Evolutionary conservation across 2,888 invertebrate genomes (phyloP).

Genomic region (Leucoma salicis): DNA sequence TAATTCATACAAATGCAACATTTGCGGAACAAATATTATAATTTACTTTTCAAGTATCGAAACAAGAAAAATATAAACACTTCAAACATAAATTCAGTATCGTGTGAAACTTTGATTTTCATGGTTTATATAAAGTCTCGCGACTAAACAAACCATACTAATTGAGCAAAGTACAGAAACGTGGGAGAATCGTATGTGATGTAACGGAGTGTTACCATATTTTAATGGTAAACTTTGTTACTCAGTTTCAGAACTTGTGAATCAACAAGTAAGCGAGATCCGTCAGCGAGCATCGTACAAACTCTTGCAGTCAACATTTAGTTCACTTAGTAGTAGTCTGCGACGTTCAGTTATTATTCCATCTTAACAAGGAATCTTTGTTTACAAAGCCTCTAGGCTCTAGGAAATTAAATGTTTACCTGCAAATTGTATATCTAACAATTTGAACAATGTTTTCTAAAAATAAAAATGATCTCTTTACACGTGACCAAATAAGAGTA

Average conservation of each 20-base stretch:
- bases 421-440: constrained; percentile 7
- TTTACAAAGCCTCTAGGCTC: constrained; percentile 3
- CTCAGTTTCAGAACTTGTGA: constrained; percentile 32
- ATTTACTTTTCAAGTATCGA: too few relatives aligned
- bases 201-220: constrained; percentile 31
- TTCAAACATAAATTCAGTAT: constrained; percentile 11
- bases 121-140: constrained; percentile 14
- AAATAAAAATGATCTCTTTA: constrained; percentile 6
- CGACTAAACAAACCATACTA: constrained; percentile 20
- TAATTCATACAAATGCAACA: too few relatives aligned
- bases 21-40: too few relatives aligned
- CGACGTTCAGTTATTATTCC: constrained; percentile 16
- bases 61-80: constrained; percentile 8
- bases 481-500: constrained; percentile 12
- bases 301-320: constrained; percentile 21
- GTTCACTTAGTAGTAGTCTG: constrained; percentile 12
- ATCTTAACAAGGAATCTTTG: constrained; percentile 14
- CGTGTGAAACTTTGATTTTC: constrained; percentile 11
- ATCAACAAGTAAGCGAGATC: constrained; percentile 42
- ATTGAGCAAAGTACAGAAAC: constrained; percentile 38
- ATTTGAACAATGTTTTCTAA: constrained; percentile 3
- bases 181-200: constrained; percentile 16
- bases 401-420: constrained; percentile 7
- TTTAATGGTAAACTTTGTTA: constrained; percentile 34
- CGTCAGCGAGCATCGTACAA: constrained; percentile 12